A percentile compares a stretch with the other conserved stretches of the same genome.
phyloP scores from a whole-genome alignment of 2,888 invertebrate genomes.

The Xiphydria camelus region DNA sequence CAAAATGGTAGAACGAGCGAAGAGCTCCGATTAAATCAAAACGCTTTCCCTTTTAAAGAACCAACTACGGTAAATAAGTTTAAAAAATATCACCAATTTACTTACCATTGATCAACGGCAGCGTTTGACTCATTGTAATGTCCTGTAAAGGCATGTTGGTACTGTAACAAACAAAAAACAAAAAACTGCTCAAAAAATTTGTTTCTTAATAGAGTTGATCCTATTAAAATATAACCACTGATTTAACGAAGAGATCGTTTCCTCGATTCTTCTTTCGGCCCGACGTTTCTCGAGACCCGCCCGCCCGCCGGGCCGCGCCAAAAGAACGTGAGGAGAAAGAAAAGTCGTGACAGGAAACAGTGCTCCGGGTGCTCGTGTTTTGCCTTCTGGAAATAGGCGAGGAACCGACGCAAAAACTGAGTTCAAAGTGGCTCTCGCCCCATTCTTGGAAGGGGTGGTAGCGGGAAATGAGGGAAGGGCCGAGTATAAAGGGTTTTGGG shows the following conservation, averaged over 20 bases:
- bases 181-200: too few species aligned
- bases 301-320: slow-evolving; percentile 2
- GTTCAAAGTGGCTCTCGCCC: slow-evolving; percentile 3
- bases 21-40: too few species aligned
- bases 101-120: slow-evolving; percentile 42
- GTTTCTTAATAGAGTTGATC: too few species aligned
- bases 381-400: slow-evolving; percentile 6
- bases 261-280: neutral
- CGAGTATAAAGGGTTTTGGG: too few species aligned
- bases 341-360: slow-evolving; percentile 9
- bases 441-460: neutral
- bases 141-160: slow-evolving; percentile 45
- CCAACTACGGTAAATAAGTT: too few species aligned
- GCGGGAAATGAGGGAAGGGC: too few species aligned
- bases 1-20: too few species aligned
- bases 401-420: slow-evolving; percentile 1
- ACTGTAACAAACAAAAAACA: slow-evolving; percentile 40
- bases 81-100: too few species aligned
- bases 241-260: neutral
- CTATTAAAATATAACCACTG: too few species aligned
- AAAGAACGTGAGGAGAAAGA: slow-evolving; percentile 1
- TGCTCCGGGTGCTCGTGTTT: neutral
- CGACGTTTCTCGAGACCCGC: too few species aligned
- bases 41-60: too few species aligned
- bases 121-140: slow-evolving; percentile 44